phyloP scores from a whole-genome alignment of 2,113 vertebrate genomes.

The Romanogobio albipinnatus region DNA sequence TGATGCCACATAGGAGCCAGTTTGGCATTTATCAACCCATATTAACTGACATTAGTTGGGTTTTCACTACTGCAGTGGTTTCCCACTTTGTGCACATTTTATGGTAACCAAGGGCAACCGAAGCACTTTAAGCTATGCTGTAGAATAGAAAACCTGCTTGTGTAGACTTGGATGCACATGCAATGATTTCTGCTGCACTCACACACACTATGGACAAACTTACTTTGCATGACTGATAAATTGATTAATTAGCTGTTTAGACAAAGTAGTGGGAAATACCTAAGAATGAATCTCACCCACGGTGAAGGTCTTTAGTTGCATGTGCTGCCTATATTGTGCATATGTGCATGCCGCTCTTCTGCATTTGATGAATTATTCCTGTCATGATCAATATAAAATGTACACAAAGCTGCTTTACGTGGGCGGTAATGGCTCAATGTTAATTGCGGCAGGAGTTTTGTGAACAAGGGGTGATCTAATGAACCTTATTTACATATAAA shows the following conservation, averaged over 20 bases:
- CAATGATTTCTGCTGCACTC: neutral
- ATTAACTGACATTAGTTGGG: neutral
- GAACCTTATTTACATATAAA: conserved; percentile 7
- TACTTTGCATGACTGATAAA: neutral
- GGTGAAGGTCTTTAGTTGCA: neutral
- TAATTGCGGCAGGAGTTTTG: conserved; percentile 6
- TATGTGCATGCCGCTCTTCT: neutral
- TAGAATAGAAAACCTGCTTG: neutral
- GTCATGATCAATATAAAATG: conserved; percentile 7
- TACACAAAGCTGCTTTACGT: neutral
- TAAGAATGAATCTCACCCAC: neutral
- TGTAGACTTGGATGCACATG: neutral
- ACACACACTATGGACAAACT: neutral
- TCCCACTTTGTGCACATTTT: conserved; percentile 6
- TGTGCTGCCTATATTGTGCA: neutral
- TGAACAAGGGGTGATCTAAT: neutral
- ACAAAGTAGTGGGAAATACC: neutral
- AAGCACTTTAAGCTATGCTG: neutral
- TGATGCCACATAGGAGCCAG: neutral
- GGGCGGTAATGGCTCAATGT: neutral
- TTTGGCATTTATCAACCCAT: neutral
- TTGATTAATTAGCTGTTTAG: conserved; percentile 3
- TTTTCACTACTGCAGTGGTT: neutral
- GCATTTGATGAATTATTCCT: conserved; percentile 16
- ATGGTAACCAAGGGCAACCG: neutral